A percentile compares a stretch with the other conserved stretches of the same genome.
phyloP scores from a whole-genome alignment of 2,888 invertebrate genomes.

The Epistrophe grossulariae region DNA sequence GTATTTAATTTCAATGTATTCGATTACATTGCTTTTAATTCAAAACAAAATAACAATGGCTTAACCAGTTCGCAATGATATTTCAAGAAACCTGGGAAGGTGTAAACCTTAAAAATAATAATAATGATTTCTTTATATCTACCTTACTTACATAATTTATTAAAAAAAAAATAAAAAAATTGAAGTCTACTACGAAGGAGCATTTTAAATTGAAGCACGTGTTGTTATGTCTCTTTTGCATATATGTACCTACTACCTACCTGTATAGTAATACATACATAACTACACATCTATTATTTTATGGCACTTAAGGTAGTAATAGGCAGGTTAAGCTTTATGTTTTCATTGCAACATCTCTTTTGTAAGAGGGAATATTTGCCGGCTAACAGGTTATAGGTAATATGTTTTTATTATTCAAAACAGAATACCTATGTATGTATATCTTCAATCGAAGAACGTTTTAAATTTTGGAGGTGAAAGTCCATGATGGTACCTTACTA shows the following conservation, averaged over 20 bases:
- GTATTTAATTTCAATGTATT: too few relatives aligned
- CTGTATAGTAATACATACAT: background rate
- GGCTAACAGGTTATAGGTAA: background rate
- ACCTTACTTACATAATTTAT: background rate
- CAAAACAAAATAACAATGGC: too few relatives aligned
- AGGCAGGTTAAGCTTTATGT: conserved; percentile 13
- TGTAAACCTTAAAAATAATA: background rate
- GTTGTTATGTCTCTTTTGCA: background rate
- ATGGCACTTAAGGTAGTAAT: background rate
- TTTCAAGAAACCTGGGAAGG: background rate
- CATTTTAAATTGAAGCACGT: conserved; percentile 20
- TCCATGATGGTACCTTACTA: background rate
- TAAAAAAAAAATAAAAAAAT: background rate
- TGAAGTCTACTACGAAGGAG: background rate
- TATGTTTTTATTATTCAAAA: conserved; percentile 5
- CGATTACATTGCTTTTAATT: too few relatives aligned
- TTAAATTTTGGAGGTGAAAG: conserved; percentile 46
- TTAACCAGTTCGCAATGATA: too few relatives aligned
- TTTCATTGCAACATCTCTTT: conserved; percentile 12
- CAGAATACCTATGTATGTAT: background rate
- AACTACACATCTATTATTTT: background rate
- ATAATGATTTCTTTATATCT: background rate
- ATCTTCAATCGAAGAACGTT: conserved; percentile 6
- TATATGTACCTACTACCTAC: background rate
- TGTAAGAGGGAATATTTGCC: background rate